Percentiles rank a stretch among this genome's conserved stretches.
Conservation (phyloP, 2,797 vertebrate genomes). For the Antrozous pallidus region DNA sequence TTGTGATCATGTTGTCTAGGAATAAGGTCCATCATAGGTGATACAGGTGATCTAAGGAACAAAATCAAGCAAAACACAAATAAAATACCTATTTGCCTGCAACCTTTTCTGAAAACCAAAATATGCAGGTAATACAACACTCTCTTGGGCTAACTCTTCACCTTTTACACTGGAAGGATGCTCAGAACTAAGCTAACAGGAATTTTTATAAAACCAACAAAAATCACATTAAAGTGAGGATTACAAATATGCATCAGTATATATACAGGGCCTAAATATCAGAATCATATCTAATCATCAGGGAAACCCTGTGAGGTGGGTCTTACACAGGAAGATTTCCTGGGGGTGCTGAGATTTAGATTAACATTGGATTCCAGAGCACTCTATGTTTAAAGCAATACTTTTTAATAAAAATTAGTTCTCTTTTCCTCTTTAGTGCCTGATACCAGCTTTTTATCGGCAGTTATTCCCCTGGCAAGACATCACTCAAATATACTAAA, state of each 20-base stretch:
- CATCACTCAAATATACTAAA: conserved; percentile 2
- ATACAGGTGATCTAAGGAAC: background rate
- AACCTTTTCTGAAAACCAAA: background rate
- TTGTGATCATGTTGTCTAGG: background rate
- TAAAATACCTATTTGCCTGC: background rate
- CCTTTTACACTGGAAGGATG: background rate
- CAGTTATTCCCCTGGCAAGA: conserved; percentile 11
- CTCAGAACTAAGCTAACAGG: background rate
- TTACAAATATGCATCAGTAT: background rate
- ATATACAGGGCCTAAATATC: background rate
- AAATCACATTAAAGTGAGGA: background rate
- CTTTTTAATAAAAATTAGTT: background rate
- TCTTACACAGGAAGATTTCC: background rate
- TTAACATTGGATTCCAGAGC: background rate
- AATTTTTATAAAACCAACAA: background rate
- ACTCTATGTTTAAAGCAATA: background rate
- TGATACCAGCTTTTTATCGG: conserved; percentile 5
- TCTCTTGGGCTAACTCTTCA: background rate
- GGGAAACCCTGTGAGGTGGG: background rate
- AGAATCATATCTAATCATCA: background rate
- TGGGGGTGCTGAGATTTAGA: background rate
- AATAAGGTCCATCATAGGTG: background rate
- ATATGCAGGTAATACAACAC: fast-evolving
- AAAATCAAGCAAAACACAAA: background rate
- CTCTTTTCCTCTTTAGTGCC: conserved; percentile 2